Percentiles rank a stretch among this genome's conserved stretches.
Evolutionary conservation across 2,888 invertebrate genomes (phyloP).

Genomic region (Perithous albicinctus): DNA sequence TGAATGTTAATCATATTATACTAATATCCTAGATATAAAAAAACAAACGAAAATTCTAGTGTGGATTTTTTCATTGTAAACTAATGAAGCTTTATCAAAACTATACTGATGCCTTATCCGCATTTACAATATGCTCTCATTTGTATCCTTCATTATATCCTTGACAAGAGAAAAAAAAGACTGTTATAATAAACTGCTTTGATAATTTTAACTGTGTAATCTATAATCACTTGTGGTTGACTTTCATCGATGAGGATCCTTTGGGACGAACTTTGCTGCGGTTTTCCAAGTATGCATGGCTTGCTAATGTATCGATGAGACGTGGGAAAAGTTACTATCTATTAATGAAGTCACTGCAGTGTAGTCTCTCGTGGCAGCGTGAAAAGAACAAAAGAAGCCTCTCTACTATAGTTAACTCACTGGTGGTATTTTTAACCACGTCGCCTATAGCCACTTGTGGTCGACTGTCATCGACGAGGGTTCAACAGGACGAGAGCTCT

Average conservation of each 20-base stretch:
- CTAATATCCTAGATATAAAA: too few relatives aligned
- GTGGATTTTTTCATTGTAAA: too few relatives aligned
- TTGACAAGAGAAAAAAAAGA: not conserved
- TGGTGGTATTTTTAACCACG: conserved; percentile 22
- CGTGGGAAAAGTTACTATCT: not conserved
- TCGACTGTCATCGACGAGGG: conserved; percentile 14
- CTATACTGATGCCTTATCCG: too few relatives aligned
- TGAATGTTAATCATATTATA: too few relatives aligned
- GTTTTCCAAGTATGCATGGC: not conserved
- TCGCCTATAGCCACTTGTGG: not conserved
- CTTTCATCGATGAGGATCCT: not conserved
- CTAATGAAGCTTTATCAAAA: too few relatives aligned
- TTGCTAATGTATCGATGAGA: conserved; percentile 1
- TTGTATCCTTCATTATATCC: not conserved
- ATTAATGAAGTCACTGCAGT: not conserved
- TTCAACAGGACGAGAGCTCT: not conserved
- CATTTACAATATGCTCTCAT: not conserved
- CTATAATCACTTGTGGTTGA: not conserved
- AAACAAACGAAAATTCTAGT: too few relatives aligned
- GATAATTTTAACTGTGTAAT: not conserved
- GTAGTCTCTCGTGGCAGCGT: not conserved
- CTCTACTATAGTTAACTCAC: not conserved
- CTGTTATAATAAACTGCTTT: too few relatives aligned
- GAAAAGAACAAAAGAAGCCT: conserved; percentile 8
- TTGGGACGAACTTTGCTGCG: not conserved